phyloP scores from a whole-genome alignment of 2,113 vertebrate species.

The Serinus canaria region DNA sequence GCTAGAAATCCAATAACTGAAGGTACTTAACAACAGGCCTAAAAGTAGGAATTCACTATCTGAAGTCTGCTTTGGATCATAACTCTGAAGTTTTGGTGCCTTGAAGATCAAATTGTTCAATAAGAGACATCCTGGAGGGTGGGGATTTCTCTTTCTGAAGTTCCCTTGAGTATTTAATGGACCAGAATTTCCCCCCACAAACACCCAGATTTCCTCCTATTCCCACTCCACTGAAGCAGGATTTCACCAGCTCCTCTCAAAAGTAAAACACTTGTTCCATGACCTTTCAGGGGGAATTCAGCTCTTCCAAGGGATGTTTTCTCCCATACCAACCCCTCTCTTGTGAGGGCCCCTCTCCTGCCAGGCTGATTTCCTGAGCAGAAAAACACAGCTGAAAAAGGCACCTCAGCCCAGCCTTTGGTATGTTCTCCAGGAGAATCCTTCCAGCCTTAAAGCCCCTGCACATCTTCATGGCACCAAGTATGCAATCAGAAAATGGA shows the following conservation, averaged over 20 bases:
- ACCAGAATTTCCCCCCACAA: background rate
- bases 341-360: background rate
- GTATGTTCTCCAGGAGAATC: background rate
- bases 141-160: background rate
- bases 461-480: no score
- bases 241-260: background rate
- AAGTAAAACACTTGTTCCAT: background rate
- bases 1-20: background rate
- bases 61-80: background rate
- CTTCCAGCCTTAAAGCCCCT: background rate
- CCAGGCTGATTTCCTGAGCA: background rate
- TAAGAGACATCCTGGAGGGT: background rate
- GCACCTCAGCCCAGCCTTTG: background rate
- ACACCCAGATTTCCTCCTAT: background rate
- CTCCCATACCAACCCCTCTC: background rate
- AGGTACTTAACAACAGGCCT: background rate
- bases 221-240: background rate
- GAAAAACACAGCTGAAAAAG: background rate
- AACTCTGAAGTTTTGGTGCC: background rate
- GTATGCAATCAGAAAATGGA: background rate
- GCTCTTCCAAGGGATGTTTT: background rate
- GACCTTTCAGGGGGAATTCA: background rate
- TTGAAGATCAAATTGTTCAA: background rate
- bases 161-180: background rate
- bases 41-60: conserved; percentile 4